A percentile compares a stretch with the other conserved stretches of the same genome.
Conservation (phyloP, 2,113 vertebrate genomes). For the Pteruthius melanotis region DNA sequence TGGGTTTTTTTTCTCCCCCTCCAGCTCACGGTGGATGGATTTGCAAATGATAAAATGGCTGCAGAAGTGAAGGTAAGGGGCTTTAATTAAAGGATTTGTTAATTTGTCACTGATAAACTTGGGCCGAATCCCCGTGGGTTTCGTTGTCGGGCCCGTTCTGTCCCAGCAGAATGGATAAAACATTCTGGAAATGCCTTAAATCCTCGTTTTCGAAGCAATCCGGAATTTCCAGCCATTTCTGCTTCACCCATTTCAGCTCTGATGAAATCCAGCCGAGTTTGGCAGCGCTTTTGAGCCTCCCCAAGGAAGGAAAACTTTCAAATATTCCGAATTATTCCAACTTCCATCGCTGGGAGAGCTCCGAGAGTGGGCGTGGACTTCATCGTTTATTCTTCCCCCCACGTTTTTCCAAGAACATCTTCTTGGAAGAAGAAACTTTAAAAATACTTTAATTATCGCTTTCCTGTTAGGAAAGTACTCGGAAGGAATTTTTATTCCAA, state of each 20-base stretch:
- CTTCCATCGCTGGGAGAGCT: background rate
- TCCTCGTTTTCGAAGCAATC: background rate
- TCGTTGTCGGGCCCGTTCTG: background rate
- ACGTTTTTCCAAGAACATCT: background rate
- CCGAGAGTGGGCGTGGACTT: background rate
- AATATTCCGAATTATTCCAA: background rate
- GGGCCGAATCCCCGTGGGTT: accelerated
- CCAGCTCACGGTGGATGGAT: conserved; percentile 94
- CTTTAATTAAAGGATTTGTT: background rate
- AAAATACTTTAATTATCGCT: background rate
- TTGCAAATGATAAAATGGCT: conserved; percentile 96
- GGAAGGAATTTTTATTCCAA: background rate
- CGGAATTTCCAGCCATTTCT: background rate
- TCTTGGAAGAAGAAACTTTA: background rate
- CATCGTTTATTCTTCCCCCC: background rate
- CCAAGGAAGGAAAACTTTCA: background rate
- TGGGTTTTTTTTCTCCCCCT: background rate
- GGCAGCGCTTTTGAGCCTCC: background rate
- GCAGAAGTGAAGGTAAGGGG: conserved; percentile 92
- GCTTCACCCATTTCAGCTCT: background rate
- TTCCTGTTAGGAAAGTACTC: background rate
- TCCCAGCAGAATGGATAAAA: no score
- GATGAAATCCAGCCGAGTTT: background rate
- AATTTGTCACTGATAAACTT: background rate
- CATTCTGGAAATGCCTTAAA: background rate